Evolutionary conservation across 2,888 invertebrate species (phyloP).

Genomic region (Drosophila kokeensis): DNA sequence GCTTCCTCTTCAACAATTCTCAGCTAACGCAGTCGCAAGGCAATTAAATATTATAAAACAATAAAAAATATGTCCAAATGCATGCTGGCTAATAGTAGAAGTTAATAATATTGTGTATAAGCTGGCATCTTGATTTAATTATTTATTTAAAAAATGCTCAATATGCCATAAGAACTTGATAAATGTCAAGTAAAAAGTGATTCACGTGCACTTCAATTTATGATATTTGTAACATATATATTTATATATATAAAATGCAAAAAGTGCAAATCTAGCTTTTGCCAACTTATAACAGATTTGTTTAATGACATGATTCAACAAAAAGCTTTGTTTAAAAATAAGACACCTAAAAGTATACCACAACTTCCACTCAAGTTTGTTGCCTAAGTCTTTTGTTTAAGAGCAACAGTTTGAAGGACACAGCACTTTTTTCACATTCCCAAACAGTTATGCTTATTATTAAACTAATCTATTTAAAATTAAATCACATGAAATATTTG

Average conservation of each 20-base stretch:
- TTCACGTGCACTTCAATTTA: background rate
- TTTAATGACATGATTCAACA: too few relatives aligned
- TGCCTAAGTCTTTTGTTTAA: slow-evolving; percentile 64
- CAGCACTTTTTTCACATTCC: background rate
- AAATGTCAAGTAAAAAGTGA: too few relatives aligned
- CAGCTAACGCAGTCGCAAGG: slow-evolving; percentile 38
- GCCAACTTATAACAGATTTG: background rate
- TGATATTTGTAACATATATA: background rate
- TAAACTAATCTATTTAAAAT: slow-evolving; percentile 5
- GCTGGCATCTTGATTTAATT: background rate
- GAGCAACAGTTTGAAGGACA: background rate
- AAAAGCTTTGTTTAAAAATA: background rate
- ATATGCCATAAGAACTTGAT: background rate
- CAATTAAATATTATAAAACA: slow-evolving; percentile 30
- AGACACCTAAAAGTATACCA: slow-evolving; percentile 44
- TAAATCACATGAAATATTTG: slow-evolving; percentile 32
- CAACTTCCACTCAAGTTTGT: slow-evolving; percentile 44
- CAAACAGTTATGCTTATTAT: background rate
- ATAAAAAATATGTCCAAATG: slow-evolving; percentile 7
- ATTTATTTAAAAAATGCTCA: background rate
- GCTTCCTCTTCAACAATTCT: slow-evolving; percentile 9
- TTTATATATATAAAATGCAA: background rate
- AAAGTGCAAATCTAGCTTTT: background rate
- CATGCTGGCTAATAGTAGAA: slow-evolving; percentile 11
- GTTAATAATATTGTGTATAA: background rate